Evolutionary conservation across 2,888 invertebrate species (phyloP).

Genomic region (Hoplodrina ambigua): DNA sequence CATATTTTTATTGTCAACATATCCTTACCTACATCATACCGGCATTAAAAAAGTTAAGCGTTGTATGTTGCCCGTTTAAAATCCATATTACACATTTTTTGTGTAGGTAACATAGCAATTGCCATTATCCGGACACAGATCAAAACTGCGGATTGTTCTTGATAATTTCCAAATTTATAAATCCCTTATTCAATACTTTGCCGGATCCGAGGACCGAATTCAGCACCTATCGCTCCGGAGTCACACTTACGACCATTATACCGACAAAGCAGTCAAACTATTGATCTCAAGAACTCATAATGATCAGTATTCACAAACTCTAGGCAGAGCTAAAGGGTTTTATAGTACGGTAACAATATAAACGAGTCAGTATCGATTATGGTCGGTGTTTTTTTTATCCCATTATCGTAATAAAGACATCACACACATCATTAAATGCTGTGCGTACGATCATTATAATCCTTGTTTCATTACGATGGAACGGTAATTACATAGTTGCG

Average conservation of each 20-base stretch:
- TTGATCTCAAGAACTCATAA: background rate
- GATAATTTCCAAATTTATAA: too few relatives aligned
- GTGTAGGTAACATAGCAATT: background rate
- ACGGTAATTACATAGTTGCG: conserved; percentile 42
- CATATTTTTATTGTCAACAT: conserved; percentile 11
- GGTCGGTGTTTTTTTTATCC: conserved; percentile 24
- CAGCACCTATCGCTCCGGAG: too few relatives aligned
- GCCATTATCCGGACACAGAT: background rate
- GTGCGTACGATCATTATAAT: conserved; percentile 43
- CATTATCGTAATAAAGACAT: conserved; percentile 49
- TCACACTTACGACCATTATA: too few relatives aligned
- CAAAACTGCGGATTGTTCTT: background rate
- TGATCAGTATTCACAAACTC: background rate
- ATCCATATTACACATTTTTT: background rate
- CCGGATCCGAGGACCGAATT: too few relatives aligned
- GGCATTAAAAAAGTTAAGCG: background rate
- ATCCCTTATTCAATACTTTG: too few relatives aligned
- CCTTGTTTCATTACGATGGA: conserved; percentile 36
- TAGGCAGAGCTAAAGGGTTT: background rate
- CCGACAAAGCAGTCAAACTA: too few relatives aligned
- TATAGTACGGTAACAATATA: conserved; percentile 13
- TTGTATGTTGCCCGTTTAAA: too few relatives aligned
- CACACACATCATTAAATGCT: conserved; percentile 46
- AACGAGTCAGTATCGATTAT: conserved; percentile 33
- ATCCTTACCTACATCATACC: background rate